Evolutionary conservation across 2,113 vertebrate genomes (phyloP).

Genomic region (Porphyrio hochstetteri): DNA sequence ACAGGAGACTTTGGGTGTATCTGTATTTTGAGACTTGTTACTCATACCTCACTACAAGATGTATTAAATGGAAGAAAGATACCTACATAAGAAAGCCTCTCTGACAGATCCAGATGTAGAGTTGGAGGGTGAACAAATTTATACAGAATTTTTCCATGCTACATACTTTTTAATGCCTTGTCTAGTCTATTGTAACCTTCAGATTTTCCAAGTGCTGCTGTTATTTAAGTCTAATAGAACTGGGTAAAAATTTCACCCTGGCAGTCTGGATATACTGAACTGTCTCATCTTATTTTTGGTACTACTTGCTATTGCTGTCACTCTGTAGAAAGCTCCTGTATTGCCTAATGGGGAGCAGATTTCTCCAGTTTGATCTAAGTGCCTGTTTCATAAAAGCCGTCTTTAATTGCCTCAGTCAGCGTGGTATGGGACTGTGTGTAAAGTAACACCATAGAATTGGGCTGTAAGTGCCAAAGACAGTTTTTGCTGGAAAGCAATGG

Average conservation of each 20-base stretch:
- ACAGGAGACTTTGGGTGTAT: background rate
- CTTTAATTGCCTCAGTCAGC: background rate
- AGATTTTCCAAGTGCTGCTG: background rate
- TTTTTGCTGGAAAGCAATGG: background rate
- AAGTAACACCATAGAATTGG: conserved; percentile 12
- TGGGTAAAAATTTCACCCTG: background rate
- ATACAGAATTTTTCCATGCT: background rate
- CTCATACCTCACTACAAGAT: background rate
- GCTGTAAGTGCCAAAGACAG: background rate
- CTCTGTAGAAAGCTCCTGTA: background rate
- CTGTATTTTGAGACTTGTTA: background rate
- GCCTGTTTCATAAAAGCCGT: background rate
- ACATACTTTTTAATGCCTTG: background rate
- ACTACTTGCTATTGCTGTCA: background rate
- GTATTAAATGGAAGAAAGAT: background rate
- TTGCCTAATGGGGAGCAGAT: background rate
- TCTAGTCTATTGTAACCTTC: background rate
- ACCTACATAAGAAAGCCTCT: background rate
- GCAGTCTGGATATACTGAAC: background rate
- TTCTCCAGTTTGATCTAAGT: conserved; percentile 13
- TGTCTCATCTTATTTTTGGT: background rate
- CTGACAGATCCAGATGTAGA: background rate
- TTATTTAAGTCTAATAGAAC: background rate
- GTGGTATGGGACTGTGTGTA: background rate
- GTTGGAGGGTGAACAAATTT: background rate